Evolutionary conservation across 2,113 vertebrate genomes (phyloP).

Genomic region (Cyprinodon tularosa): DNA sequence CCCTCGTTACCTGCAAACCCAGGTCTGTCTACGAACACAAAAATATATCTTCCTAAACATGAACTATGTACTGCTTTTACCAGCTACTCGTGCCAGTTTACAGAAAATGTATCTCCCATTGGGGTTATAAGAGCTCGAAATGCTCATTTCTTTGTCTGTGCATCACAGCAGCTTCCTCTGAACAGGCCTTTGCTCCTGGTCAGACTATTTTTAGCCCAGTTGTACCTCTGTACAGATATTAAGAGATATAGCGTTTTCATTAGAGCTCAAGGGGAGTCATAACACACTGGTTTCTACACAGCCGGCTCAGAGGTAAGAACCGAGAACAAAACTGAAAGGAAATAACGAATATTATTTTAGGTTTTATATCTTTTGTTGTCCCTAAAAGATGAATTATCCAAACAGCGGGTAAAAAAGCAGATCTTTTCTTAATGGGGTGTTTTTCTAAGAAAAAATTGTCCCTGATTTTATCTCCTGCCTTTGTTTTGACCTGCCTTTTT

Average conservation of each 20-base stretch:
- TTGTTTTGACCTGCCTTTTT: neutral
- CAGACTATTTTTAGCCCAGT: neutral
- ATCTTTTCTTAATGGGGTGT: too few relatives aligned
- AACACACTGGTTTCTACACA: neutral
- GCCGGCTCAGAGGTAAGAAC: neutral
- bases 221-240: neutral
- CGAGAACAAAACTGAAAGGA: neutral
- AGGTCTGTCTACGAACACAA: slow-evolving; percentile 12
- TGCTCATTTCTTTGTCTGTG: neutral
- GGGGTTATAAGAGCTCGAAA: neutral
- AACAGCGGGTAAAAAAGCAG: too few relatives aligned
- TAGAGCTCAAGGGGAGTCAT: neutral
- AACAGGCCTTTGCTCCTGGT: neutral
- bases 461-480: neutral
- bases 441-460: neutral
- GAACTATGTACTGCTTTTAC: neutral
- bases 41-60: neutral
- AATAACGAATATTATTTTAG: neutral
- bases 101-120: neutral
- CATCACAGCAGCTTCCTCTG: neutral
- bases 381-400: neutral
- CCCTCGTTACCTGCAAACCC: slow-evolving; percentile 21
- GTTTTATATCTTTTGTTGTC: neutral
- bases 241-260: neutral
- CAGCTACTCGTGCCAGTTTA: neutral